Evolutionary conservation across 2,113 vertebrate species (phyloP).

Genomic region (Podocnemis expansa): DNA sequence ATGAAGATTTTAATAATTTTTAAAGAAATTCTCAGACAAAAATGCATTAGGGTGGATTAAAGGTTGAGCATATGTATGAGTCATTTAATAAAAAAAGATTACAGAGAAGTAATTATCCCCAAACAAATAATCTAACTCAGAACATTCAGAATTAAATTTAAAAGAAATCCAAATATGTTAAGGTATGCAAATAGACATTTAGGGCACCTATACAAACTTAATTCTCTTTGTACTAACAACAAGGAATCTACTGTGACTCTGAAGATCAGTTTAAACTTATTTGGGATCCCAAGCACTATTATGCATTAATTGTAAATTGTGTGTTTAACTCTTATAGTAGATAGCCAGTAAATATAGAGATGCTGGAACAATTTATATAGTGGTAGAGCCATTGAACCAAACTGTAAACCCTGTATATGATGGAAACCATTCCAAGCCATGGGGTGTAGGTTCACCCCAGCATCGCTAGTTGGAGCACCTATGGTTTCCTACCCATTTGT

Average conservation of each 20-base stretch:
- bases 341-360: neutral
- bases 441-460: no score
- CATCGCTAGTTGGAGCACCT: no score
- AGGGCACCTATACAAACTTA: conserved; percentile 1
- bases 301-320: neutral
- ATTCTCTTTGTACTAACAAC: neutral
- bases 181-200: neutral
- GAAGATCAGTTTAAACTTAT: neutral
- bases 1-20: neutral
- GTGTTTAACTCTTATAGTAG: neutral
- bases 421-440: no score
- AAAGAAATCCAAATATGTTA: neutral
- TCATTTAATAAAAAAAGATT: neutral
- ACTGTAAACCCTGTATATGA: no score
- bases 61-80: neutral
- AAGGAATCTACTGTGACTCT: neutral
- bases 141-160: neutral
- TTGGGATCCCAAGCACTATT: neutral
- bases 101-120: neutral
- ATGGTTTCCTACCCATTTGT: neutral
- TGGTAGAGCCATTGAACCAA: no score
- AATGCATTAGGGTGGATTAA: neutral
- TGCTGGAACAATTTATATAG: no score
- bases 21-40: neutral
- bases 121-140: neutral